A percentile compares a stretch with the other conserved stretches of the same genome.
Conservation (phyloP, 2,113 vertebrate genomes). For the Trochalopteron elliotii region DNA sequence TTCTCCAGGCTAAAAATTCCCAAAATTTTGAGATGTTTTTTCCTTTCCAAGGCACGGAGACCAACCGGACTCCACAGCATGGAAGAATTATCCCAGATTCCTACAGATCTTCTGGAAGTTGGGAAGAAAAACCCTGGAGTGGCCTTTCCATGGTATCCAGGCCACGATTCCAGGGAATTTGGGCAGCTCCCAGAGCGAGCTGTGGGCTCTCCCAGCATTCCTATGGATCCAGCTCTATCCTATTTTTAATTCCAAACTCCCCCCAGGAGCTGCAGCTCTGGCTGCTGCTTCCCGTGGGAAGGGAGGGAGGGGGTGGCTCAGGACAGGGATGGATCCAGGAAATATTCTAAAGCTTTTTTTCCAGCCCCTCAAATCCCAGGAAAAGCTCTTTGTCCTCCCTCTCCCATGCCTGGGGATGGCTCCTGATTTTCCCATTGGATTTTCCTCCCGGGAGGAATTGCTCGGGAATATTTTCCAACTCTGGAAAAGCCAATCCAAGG, state of each 20-base stretch:
- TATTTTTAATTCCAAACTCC: not conserved
- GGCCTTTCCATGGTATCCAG: not conserved
- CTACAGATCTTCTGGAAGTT: not conserved
- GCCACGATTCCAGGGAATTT: not conserved
- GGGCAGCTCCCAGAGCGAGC: not conserved
- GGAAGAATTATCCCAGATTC: not conserved
- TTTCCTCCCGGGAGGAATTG: not conserved
- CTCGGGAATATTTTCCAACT: not conserved
- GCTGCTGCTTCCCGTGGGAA: not conserved
- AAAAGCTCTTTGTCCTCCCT: not conserved
- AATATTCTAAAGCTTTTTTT: not conserved
- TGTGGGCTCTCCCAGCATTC: not conserved
- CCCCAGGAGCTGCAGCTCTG: not conserved
- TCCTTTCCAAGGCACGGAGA: not conserved
- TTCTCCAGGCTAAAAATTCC: not conserved
- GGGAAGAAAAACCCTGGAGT: not conserved
- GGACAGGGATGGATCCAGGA: not conserved
- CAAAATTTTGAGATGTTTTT: not conserved
- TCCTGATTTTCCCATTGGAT: not conserved
- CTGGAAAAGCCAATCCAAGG: not conserved
- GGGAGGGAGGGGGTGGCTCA: not conserved
- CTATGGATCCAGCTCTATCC: not conserved
- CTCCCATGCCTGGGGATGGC: rapidly evolving
- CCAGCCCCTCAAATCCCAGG: not conserved
- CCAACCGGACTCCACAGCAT: rapidly evolving